Base-by-base conservation (phyloP, 2,113 vertebrate genomes). In the Sturnus vulgaris region DNA sequence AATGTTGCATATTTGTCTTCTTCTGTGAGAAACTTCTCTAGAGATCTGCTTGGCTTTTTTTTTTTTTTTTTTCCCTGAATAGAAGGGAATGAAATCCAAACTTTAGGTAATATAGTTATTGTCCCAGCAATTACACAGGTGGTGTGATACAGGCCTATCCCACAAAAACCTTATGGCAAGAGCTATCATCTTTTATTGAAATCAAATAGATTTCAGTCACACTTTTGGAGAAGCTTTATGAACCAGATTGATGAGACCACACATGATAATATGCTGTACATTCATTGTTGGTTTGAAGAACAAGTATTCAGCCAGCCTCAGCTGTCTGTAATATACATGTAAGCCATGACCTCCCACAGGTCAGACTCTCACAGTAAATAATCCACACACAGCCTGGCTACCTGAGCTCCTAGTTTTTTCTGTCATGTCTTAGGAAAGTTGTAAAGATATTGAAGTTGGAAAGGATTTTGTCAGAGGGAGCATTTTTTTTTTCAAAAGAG, bases 281-380 rank as follows among this genome's bases (percentile, higher is more conserved):
- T 28, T 73, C 2, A 1, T 5, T 44, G 28, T 20, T 65, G 37
- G 12, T 72, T 64, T 42, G 50, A 77, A 77, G 24, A 69, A 16
- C 30, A 30, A 35, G 15, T 7, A 11, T 10, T 83, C 33, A 56
- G 15, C 35, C 82, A 77, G 27, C 11, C 22, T 57, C 47, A 86
- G 16, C 14, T 65, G 37, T 52, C 7, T 1, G 3, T 39, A 47
- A 31, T 8, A n/a, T 2, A 44, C 37, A 11, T 5, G 3, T 7
- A 46, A 46, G 20, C 52, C 37, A 7, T 60, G 23, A 73, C 28
- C 12, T 52, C n/a, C 10, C 11, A 2, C 11, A 17, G 37, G 21
- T 46, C 39, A 86, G 8, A 1, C 6, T 64, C 8, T 78, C 59
- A 53, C 19, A 57, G 30, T 40, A 70, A 81, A 66, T 49, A 46